Conservation (phyloP, 2,113 vertebrate genomes). For the Coturnix japonica region DNA sequence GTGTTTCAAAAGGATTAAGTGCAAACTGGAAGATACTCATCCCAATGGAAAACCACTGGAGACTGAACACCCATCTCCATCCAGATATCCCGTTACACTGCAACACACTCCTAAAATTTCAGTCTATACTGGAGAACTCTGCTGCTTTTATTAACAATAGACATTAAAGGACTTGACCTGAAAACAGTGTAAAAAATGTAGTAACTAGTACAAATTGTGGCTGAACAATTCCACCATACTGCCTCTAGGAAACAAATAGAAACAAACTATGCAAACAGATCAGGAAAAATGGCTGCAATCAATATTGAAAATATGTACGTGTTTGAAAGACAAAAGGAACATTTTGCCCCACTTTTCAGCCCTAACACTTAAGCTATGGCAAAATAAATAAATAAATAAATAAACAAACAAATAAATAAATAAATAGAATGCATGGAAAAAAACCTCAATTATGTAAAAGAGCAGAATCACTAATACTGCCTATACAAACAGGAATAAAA, state of each 20-base stretch:
- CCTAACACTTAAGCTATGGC: not conserved
- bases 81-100: not conserved
- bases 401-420: not conserved
- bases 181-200: constrained; percentile 45
- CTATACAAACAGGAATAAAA: constrained; percentile 26
- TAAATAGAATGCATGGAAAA: constrained; percentile 52
- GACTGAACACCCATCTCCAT: not conserved
- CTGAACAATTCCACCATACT: constrained; percentile 44
- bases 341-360: constrained; percentile 55
- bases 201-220: constrained; percentile 20
- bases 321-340: constrained; percentile 59
- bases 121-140: not conserved
- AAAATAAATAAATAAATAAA: constrained; percentile 22
- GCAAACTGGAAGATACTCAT: not conserved
- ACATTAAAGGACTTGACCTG: constrained; percentile 48
- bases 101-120: not conserved
- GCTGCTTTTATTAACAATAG: constrained; percentile 38
- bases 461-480: constrained; percentile 25
- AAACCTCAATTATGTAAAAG: constrained; percentile 9
- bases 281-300: constrained; percentile 48
- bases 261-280: constrained; percentile 63
- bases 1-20: not conserved
- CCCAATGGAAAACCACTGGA: not conserved
- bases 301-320: not conserved
- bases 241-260: constrained; percentile 55